Percentiles rank a stretch among this genome's conserved stretches.
These are phyloP conservation scores for Trachythela sp. DNA, from an alignment of 64 coral and sea anemone species.

Conservation along the genomic window DNA sequence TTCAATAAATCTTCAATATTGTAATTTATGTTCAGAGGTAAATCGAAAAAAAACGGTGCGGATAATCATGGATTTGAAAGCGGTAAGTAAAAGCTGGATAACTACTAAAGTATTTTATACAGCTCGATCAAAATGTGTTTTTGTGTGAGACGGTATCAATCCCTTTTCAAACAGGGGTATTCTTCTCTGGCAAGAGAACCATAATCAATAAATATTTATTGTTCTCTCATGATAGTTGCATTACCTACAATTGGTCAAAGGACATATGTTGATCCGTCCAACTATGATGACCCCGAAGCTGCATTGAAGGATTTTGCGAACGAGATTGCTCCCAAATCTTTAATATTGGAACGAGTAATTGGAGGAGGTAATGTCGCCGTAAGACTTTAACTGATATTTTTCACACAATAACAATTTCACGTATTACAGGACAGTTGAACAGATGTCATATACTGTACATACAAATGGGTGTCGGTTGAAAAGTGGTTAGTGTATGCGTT, in stretches of 20 bases:
- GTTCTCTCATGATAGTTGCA: background rate
- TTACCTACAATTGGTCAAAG: slow-evolving; percentile 61
- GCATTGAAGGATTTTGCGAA: slow-evolving; percentile 80
- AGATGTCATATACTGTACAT: no score
- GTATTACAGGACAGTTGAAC: no score
- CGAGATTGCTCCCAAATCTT: slow-evolving; percentile 59
- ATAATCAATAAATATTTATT: background rate
- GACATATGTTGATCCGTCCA: slow-evolving; percentile 70
- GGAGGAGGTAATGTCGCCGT: slow-evolving; percentile 79
- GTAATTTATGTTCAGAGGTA: background rate
- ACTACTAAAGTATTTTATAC: no score
- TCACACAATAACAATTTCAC: no score
- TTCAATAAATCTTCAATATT: background rate
- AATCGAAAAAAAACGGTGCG: background rate
- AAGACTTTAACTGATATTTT: background rate
- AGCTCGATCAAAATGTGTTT: background rate
- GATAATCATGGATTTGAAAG: background rate
- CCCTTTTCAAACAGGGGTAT: no score
- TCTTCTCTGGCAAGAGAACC: no score
- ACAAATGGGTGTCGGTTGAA: no score
- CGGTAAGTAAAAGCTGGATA: no score
- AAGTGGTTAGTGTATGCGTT: no score
- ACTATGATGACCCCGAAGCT: slow-evolving; percentile 86
- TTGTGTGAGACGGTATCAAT: background rate
- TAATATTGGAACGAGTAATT: slow-evolving; percentile 64